phyloP scores from a whole-genome alignment of 2,888 invertebrate genomes.

The Phania funesta region DNA sequence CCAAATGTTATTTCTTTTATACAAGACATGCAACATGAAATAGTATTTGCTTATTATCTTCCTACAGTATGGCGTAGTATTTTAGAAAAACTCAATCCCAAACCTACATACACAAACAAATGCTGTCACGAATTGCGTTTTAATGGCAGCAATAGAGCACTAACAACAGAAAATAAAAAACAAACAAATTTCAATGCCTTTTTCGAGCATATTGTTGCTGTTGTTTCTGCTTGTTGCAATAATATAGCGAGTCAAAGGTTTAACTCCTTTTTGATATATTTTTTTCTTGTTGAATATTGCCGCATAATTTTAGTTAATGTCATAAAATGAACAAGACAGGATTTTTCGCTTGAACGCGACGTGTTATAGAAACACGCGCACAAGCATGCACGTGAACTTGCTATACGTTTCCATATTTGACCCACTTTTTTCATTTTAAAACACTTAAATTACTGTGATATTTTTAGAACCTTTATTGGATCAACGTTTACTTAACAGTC shows the following conservation, averaged over 20 bases:
- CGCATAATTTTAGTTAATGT: neutral
- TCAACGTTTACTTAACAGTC: too few species aligned
- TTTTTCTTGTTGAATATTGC: neutral
- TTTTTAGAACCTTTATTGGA: too few species aligned
- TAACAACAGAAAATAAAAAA: neutral
- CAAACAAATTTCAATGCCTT: neutral
- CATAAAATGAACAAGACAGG: neutral
- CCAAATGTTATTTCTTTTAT: neutral
- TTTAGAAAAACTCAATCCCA: neutral
- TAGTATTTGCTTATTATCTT: neutral
- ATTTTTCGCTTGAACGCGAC: neutral
- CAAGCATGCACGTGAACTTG: too few species aligned
- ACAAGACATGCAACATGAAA: slow-evolving; percentile 15
- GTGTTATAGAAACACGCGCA: too few species aligned
- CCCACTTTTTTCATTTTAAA: too few species aligned
- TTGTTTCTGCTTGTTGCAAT: neutral
- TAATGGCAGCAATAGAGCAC: neutral
- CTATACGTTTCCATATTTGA: too few species aligned
- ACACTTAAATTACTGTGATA: too few species aligned
- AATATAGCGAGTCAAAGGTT: neutral
- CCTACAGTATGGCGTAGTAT: neutral
- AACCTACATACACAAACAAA: neutral
- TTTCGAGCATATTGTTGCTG: neutral
- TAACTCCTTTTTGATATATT: neutral
- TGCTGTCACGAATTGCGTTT: slow-evolving; percentile 3